Evolutionary conservation across 2,113 vertebrate genomes (phyloP).

Genomic region (Emydocephalus ijimae): DNA sequence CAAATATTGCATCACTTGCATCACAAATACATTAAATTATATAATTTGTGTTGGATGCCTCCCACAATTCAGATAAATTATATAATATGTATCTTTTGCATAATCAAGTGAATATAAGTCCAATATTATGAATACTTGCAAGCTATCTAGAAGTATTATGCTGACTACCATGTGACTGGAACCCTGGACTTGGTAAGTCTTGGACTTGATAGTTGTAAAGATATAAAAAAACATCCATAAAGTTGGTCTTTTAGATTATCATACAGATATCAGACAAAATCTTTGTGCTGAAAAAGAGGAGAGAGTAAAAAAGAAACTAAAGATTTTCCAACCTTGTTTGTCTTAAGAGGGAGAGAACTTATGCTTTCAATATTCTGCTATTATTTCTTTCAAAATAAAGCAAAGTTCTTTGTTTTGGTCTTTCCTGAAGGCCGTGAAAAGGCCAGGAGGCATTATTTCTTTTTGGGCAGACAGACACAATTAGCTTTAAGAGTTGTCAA

Average conservation of each 20-base stretch:
- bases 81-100: background rate
- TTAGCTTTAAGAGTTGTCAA: background rate
- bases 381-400: background rate
- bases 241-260: background rate
- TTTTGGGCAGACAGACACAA: background rate
- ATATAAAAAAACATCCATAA: background rate
- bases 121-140: background rate
- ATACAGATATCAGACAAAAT: background rate
- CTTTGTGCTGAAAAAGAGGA: too few species aligned
- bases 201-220: background rate
- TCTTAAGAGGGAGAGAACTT: background rate
- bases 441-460: background rate
- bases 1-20: background rate
- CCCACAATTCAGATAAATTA: background rate
- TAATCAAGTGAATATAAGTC: background rate
- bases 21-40: background rate
- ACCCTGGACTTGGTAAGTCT: background rate
- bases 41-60: background rate
- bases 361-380: background rate
- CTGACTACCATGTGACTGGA: background rate
- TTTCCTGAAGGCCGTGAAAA: background rate
- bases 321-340: background rate
- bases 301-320: too few species aligned
- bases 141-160: background rate
- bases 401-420: background rate